phyloP scores from a whole-genome alignment of 2,113 vertebrate genomes.

The Cynocephalus volans region DNA sequence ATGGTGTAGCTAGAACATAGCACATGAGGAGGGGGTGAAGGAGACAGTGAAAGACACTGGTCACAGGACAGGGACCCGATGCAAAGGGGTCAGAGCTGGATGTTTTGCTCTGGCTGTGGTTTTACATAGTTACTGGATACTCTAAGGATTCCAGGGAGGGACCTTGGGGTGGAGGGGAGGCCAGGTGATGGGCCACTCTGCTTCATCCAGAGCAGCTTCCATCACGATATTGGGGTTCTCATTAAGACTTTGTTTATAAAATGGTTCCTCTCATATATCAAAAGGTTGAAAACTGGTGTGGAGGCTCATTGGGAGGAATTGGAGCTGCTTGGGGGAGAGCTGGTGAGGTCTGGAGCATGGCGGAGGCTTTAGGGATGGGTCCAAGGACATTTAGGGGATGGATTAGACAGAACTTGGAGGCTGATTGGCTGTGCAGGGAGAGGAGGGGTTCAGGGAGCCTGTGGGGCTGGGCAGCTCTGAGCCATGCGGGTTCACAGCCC shows the following conservation, averaged over 20 bases:
- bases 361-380: not conserved
- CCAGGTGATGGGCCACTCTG: not conserved
- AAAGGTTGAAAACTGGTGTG: not conserved
- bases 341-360: not conserved
- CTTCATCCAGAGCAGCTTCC: constrained; percentile 28
- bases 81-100: not conserved
- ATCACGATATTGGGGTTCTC: not conserved
- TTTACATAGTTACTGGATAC: not conserved
- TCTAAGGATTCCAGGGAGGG: not conserved
- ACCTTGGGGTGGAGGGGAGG: not conserved
- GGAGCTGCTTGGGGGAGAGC: not conserved
- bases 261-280: not conserved
- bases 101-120: not conserved
- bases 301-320: not conserved
- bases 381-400: not conserved
- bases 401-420: not conserved
- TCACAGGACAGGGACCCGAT: not conserved
- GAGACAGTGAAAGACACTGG: not conserved
- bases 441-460: not conserved
- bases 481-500: not conserved
- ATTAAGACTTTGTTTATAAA: constrained; percentile 34
- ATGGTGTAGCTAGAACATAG: not conserved
- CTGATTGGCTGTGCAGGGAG: not conserved
- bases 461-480: not conserved
- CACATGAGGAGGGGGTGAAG: not conserved